Base-by-base conservation (phyloP, 2,113 vertebrate species). In the Oreochromis spilurus region DNA sequence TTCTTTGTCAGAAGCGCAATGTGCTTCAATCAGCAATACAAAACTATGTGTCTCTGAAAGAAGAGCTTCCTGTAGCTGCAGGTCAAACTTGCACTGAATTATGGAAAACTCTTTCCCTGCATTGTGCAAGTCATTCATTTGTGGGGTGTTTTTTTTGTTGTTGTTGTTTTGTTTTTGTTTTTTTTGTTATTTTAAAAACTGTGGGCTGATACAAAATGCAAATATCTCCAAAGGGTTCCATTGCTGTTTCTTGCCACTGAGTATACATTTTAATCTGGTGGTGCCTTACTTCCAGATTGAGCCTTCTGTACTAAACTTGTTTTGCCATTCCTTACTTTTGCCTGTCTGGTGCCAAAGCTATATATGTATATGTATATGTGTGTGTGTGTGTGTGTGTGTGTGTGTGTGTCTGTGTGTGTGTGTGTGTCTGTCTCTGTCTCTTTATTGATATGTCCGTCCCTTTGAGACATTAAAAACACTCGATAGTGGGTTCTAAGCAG, bases 321-420 rank as follows among this genome's bases (percentile, higher is more conserved):
- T 60, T 81, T 87, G 50, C 21, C 88, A 84, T 89, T 91, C 72
- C 80, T 92, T 54, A 53, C 34, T 16, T 65, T 67, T 72, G n/a
- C 21, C 40, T 65, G 45, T 72, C 81, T 84, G 70, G 85, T 95
- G 92, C 90, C 92, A 95, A 93, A 94, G 91, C 34, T 90, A 26
- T 34, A 6, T 34, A 6, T 29, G 29, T 31, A 5, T 29, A 5
- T 29, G 29, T 29, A 5, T 29, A 5, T 29, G 4, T 29, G 29
- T 29, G 31, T 6, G 19, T 0, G 19, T 50, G 19, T n/a, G 19
- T 52, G 2, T 10, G 19, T 11, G 1, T 40, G n/a, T 83, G 26
- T 50, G 4, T 36, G 5, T 60, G 5, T 82, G 12, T 52, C 2
- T 78, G 40, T 54, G 12, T 60, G 5, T 82, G 12, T 52, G 2